A percentile compares a stretch with the other conserved stretches of the same genome.
These are phyloP conservation scores for Punctoribates punctum DNA, from an alignment of 2,888 invertebrate genomes.

Conservation along the genomic window DNA sequence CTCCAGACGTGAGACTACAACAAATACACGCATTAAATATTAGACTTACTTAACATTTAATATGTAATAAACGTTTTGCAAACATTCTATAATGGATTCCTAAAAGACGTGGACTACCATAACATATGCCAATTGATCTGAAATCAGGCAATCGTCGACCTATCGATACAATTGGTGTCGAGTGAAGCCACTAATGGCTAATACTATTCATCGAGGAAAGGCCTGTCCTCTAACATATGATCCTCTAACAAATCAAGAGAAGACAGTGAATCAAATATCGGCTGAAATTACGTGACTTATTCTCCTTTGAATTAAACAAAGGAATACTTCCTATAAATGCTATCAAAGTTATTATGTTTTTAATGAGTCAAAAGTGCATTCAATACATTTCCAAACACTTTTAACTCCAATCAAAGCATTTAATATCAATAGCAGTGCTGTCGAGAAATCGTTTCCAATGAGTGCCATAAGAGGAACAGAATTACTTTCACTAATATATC, in stretches of 20 bases:
- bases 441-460: not conserved
- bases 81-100: slow-evolving; percentile 15
- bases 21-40: slow-evolving; percentile 32
- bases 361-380: slow-evolving; percentile 19
- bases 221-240: not conserved
- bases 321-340: not conserved
- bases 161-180: not conserved
- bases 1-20: slow-evolving; percentile 21
- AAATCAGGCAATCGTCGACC: not conserved
- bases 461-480: not conserved
- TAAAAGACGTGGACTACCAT: slow-evolving; percentile 22
- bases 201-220: not conserved
- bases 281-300: slow-evolving; percentile 9
- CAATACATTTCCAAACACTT: not conserved
- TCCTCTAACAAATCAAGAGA: not conserved
- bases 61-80: slow-evolving; percentile 18
- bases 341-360: not conserved
- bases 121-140: slow-evolving; percentile 21
- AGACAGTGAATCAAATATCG: not conserved
- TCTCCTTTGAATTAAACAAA: not conserved
- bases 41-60: slow-evolving; percentile 29
- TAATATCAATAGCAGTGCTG: not conserved
- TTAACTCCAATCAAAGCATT: not conserved
- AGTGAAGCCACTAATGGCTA: not conserved
- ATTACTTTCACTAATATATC: slow-evolving; percentile 15